A percentile compares a stretch with the other conserved stretches of the same genome.
phyloP scores from a whole-genome alignment of 2,797 vertebrate genomes.

The Myotis findleyi region DNA sequence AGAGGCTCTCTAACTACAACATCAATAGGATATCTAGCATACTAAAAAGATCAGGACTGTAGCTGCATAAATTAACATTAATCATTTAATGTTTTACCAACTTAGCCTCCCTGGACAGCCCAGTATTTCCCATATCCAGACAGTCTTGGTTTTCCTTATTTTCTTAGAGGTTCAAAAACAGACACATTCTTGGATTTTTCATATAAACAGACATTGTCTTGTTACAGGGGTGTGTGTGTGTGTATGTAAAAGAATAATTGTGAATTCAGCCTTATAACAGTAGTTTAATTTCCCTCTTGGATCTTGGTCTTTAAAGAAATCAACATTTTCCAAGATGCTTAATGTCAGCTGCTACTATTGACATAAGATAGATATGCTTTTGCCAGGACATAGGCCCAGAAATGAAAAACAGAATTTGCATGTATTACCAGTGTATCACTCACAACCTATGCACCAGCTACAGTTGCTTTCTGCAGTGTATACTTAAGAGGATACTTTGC shows the following conservation, averaged over 20 bases:
- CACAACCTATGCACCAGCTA: background rate
- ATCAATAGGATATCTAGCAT: background rate
- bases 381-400: background rate
- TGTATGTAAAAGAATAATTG: background rate
- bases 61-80: background rate
- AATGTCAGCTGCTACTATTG: background rate
- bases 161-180: constrained; percentile 49
- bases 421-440: background rate
- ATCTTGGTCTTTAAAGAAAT: constrained; percentile 39
- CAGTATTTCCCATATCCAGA: background rate
- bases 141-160: background rate
- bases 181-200: background rate
- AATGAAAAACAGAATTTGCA: background rate
- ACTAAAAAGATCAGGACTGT: background rate
- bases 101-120: background rate
- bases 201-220: background rate
- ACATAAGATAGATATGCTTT: background rate
- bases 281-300: constrained; percentile 26
- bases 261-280: background rate
- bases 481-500: background rate
- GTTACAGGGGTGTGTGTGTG: background rate
- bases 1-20: background rate
- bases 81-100: background rate
- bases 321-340: constrained; percentile 44
- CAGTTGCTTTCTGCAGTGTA: constrained; percentile 14